Conservation (phyloP, 2,113 vertebrate genomes). For the Sterrhoptilus dennistouni region DNA sequence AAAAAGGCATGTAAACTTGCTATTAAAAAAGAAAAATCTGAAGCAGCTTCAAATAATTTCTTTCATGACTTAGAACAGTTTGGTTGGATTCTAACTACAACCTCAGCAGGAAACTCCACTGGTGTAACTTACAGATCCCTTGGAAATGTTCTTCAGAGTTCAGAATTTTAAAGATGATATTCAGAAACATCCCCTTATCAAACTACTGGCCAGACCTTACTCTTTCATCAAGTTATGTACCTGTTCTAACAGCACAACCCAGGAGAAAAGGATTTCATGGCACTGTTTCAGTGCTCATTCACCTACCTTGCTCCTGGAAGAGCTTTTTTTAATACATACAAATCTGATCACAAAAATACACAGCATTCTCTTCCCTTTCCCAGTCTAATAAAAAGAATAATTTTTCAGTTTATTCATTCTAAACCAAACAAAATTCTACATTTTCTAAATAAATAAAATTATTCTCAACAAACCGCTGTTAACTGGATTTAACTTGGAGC, state of each 20-base stretch:
- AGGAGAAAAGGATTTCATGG: not conserved
- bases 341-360: not conserved
- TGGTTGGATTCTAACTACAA: not conserved
- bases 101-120: not conserved
- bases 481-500: not conserved
- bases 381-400: not conserved
- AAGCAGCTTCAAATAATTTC: not conserved
- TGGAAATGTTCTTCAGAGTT: not conserved
- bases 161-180: not conserved
- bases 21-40: not conserved
- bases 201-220: not conserved
- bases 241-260: not conserved
- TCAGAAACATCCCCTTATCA: not conserved
- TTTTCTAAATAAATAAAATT: not conserved
- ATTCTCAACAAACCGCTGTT: not conserved
- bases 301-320: not conserved
- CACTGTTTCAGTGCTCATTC: not conserved
- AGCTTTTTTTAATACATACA: not conserved
- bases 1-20: not conserved
- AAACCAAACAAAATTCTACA: not conserved
- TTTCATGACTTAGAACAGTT: not conserved
- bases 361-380: not conserved
- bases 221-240: not conserved
- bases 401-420: not conserved
- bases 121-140: accelerated